phyloP scores from a whole-genome alignment of 2,797 vertebrate genomes.

The Ctenopoma kingsleyae region DNA sequence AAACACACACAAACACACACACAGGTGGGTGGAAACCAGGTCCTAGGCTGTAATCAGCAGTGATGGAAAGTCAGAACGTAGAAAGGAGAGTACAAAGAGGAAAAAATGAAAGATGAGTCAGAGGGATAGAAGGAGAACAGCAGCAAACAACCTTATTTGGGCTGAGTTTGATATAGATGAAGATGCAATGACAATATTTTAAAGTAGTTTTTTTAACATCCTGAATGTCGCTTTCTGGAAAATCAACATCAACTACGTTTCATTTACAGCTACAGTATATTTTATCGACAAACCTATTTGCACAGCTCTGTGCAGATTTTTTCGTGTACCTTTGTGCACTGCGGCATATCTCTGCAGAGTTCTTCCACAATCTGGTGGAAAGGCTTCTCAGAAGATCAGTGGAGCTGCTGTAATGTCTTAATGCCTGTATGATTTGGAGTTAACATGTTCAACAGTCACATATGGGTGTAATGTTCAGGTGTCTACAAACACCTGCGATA shows the following conservation, averaged over 20 bases:
- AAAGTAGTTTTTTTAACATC: slow-evolving; percentile 6
- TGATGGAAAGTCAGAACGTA: slow-evolving; percentile 37
- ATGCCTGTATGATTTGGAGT: background rate
- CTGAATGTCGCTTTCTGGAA: background rate
- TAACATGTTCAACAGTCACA: too few species aligned
- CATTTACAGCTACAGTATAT: background rate
- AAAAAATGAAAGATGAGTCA: slow-evolving; percentile 36
- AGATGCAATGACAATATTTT: background rate
- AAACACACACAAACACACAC: slow-evolving; percentile 17
- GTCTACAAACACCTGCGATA: too few species aligned
- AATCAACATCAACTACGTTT: background rate
- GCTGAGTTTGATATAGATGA: background rate
- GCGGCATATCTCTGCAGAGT: background rate
- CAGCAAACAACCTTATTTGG: slow-evolving; percentile 6
- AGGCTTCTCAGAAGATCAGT: too few species aligned
- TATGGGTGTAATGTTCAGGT: too few species aligned
- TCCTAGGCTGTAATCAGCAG: slow-evolving; percentile 33
- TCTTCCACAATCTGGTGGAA: too few species aligned
- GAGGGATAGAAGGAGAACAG: background rate
- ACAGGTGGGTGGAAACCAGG: slow-evolving; percentile 36
- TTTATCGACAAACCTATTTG: background rate
- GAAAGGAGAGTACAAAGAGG: slow-evolving; percentile 22
- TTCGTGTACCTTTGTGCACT: background rate
- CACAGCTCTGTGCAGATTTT: background rate
- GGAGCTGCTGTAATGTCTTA: too few species aligned